Base-by-base conservation (phyloP, 1,140 invertebrate genomes). In the Microplitis mediator region DNA sequence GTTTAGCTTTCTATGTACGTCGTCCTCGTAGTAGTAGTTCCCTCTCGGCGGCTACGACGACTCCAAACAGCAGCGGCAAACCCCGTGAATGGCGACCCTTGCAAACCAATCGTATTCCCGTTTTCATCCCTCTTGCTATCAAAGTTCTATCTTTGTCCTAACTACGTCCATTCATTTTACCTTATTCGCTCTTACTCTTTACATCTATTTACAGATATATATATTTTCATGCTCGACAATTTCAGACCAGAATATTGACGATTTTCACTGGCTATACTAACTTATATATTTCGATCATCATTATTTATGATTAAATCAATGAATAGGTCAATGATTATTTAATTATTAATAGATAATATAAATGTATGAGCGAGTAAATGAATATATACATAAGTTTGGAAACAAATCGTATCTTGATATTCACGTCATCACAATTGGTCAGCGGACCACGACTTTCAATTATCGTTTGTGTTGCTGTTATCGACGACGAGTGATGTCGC, bases 101-200 rank as follows among this genome's bases (percentile, higher is more conserved):
- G 81, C 86, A 86, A 87, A 87, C 86, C 86, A 87, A 86, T 86
- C 86, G 86, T 86, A 86, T 86, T 85, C 83, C 83, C 85, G 85
- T 85, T 86, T 86, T 78, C 85, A 86, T 86, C 85, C 86, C 85
- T 86, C 84, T 86, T 84, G 74, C 71, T 79, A 75, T 73, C 65
- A 72, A 74, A 73, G 68, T 50, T 75, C 56, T 34, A 32, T 77
- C 76, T 54, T 60, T 35, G 52, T 76, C 65, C 13, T 31, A 52
- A 35, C 16, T 52, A 11, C 45, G 3, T 62, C n/a, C 35, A 11
- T 45, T 39, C 35, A 8, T 60, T 60, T 2, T 60, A 8, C 56
- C 5, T 5, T 31, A 8, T 35, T 11, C 35, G 6, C 4, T n/a
- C 14, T 67, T 9, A 11, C 45, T 52, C 65, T 54, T 4, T 52